Base-by-base conservation (phyloP, 2,797 vertebrate genomes). In the Poecile montanus region DNA sequence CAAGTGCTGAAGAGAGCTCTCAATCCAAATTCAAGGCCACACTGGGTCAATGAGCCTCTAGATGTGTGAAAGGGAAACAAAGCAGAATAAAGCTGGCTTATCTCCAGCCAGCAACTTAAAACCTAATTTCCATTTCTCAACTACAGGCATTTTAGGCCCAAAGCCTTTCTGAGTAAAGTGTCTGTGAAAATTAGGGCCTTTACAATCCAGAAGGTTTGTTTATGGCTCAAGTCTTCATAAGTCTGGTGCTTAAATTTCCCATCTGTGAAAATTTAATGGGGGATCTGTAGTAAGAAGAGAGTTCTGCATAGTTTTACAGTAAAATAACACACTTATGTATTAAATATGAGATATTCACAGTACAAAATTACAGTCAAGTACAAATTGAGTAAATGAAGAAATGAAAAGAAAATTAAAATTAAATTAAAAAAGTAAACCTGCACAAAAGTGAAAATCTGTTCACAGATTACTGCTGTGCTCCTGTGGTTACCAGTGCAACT, bases 231-330 rank as follows among this genome's bases (percentile, higher is more conserved):
- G 75, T 87, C 65, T 85, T 65, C 73, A 27, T 67, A 8, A 77
- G 27, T 54, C 65, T 68, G 54, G 27, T 65, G 65, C 45, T 36
- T 74, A 62, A 92, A 79, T 74, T 85, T 88, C 72, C 48, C 84
- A 85, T 94, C 72, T 93, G 81, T 95, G 84, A 92, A 71, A 93
- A 94, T 94, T 93, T 95, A 90, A 92, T 91, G 78, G 77, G 74
- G 19, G 7, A 80, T 14, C 32, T 23, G 10, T n/a, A 79, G 67
- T 90, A 71, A 85, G 16, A 67, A 79, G 42, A 58, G 21, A 68
- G 25, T 76, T 86, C 56, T 63, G 58, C 45, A 50, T 42, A 45
- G 42, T 65, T 90, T 90, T 82, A 32, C 47, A 73, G 67, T 29
- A 61, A 87, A 85, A 53, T 54, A 32, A 67, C 0, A 1, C 29